phyloP scores from a whole-genome alignment of 1,140 invertebrate species.

The Bombus sylvicola region DNA sequence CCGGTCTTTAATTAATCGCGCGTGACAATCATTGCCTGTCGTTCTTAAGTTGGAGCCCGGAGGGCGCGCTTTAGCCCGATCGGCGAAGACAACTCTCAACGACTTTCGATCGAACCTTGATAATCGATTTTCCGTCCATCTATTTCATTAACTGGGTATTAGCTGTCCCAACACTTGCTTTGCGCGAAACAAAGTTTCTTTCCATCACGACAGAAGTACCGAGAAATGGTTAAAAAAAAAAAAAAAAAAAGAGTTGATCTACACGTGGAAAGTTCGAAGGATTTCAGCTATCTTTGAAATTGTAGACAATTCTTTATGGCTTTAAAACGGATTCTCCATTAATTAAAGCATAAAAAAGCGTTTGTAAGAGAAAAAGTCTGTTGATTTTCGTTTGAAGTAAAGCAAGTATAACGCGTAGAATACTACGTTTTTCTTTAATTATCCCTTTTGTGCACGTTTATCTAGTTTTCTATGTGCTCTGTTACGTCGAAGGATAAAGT shows the following conservation, averaged over 20 bases:
- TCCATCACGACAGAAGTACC: neutral
- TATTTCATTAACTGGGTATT: neutral
- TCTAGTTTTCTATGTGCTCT: no score
- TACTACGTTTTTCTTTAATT: no score
- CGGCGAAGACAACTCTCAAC: neutral
- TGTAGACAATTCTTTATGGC: neutral
- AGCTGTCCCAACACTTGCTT: no score
- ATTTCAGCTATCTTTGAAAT: neutral
- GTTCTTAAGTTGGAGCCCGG: conserved; percentile 27
- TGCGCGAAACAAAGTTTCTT: neutral
- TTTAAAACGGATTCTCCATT: neutral
- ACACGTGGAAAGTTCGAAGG: neutral
- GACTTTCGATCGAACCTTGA: neutral
- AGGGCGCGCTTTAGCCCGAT: no score
- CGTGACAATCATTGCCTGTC: conserved; percentile 50
- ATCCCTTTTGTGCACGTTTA: no score
- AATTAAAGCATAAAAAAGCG: neutral
- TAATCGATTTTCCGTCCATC: conserved; percentile 10
- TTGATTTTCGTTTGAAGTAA: neutral
- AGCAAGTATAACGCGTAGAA: no score
- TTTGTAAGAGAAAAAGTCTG: neutral
- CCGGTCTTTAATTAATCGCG: conserved; percentile 57
- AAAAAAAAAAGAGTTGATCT: no score
- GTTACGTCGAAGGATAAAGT: no score
- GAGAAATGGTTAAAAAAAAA: neutral